A percentile compares a stretch with the other conserved stretches of the same genome.
These are phyloP conservation scores for Argyresthia albistria DNA, from an alignment of 2,888 invertebrate genomes.

Conservation along the genomic window DNA sequence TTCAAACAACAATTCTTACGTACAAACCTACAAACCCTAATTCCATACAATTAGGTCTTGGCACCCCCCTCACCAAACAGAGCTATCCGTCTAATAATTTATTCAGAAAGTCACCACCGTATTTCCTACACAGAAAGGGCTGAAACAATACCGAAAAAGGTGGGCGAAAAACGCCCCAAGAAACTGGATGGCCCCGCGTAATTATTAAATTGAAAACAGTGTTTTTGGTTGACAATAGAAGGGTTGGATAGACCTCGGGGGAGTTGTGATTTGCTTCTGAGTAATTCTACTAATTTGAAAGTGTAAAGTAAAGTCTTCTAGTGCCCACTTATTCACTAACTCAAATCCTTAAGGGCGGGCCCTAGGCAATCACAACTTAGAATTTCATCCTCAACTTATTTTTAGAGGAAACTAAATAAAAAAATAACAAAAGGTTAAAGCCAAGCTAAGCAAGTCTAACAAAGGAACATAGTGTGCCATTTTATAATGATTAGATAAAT, in stretches of 20 bases:
- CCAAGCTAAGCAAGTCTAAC: too few relatives aligned
- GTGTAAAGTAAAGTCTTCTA: too few relatives aligned
- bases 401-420: too few relatives aligned
- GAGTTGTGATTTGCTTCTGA: slow-evolving; percentile 3
- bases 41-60: neutral
- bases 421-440: too few relatives aligned
- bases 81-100: slow-evolving; percentile 60
- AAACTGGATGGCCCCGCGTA: slow-evolving; percentile 23
- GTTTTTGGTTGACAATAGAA: slow-evolving; percentile 36
- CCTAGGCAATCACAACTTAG: too few relatives aligned
- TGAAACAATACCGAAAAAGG: slow-evolving; percentile 10
- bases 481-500: too few relatives aligned
- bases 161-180: slow-evolving; percentile 2
- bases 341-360: too few relatives aligned
- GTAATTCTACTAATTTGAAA: neutral
- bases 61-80: slow-evolving; percentile 25
- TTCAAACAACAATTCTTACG: too few relatives aligned
- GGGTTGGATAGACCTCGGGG: slow-evolving; percentile 16
- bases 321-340: too few relatives aligned
- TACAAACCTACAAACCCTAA: neutral
- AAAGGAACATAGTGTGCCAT: too few relatives aligned
- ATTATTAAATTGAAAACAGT: slow-evolving; percentile 66
- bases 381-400: too few relatives aligned
- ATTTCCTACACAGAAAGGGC: slow-evolving; percentile 28
- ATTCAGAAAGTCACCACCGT: slow-evolving; percentile 56